These are phyloP conservation scores for Calcarius lapponicus DNA, from an alignment of 2,797 vertebrate genomes.

Conservation along the genomic window DNA sequence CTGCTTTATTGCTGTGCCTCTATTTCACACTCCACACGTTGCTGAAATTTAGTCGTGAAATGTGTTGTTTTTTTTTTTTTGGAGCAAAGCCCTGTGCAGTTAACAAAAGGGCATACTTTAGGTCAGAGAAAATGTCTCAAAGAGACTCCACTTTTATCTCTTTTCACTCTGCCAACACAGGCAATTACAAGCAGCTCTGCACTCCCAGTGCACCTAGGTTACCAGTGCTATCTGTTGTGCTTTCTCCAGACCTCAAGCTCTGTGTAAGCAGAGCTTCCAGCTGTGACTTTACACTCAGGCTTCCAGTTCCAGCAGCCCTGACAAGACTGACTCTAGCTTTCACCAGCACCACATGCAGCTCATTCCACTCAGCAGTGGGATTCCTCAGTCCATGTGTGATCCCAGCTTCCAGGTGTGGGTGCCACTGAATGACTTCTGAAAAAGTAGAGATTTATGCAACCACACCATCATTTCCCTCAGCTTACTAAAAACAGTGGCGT, in stretches of 20 bases:
- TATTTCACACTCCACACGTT: accelerated
- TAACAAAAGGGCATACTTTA: not conserved
- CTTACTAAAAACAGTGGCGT: not conserved
- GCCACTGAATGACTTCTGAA: not conserved
- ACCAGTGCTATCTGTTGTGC: not conserved
- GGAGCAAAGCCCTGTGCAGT: not conserved
- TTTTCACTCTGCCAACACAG: not conserved
- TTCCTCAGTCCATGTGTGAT: not conserved
- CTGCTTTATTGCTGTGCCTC: not conserved
- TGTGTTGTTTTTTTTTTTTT: not conserved
- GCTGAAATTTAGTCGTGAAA: not conserved
- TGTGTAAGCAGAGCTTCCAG: not conserved
- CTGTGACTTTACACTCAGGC: not conserved
- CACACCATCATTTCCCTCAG: not conserved
- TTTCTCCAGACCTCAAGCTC: not conserved
- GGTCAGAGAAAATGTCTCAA: not conserved
- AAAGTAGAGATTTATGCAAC: not conserved
- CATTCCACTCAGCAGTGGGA: not conserved
- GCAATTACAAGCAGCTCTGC: not conserved
- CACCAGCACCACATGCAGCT: not conserved
- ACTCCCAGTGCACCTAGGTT: not conserved
- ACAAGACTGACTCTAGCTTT: not conserved
- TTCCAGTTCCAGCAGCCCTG: not conserved
- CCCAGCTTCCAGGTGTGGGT: not conserved
- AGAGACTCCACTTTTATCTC: not conserved